Conservation (phyloP, 1,140 invertebrate species). For the Trichogramma pretiosum region DNA sequence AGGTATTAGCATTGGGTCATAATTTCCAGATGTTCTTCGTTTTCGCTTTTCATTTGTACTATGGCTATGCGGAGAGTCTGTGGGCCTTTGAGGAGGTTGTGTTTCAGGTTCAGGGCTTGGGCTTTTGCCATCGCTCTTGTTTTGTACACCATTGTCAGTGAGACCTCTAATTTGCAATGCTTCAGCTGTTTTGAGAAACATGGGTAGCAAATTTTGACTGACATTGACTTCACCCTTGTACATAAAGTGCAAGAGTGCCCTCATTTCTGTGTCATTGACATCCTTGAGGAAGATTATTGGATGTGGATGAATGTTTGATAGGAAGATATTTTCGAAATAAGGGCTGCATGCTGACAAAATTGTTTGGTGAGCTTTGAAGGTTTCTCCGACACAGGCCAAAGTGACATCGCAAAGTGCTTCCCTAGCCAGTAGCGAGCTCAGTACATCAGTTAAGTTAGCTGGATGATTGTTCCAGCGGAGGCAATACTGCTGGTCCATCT, state of each 20-base stretch:
- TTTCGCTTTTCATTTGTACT: constrained; percentile 55
- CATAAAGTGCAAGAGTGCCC: constrained; percentile 81
- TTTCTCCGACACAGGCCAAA: constrained; percentile 83
- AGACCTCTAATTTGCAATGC: constrained; percentile 83
- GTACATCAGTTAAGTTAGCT: constrained; percentile 78
- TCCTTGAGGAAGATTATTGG: constrained; percentile 87
- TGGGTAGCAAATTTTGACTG: constrained; percentile 74
- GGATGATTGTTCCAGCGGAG: constrained; percentile 91
- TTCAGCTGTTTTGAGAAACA: constrained; percentile 85
- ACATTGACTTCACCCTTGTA: constrained; percentile 86
- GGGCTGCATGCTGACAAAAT: constrained; percentile 89
- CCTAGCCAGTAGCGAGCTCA: constrained; percentile 74
- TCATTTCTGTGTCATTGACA: constrained; percentile 79
- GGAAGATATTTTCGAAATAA: constrained; percentile 88
- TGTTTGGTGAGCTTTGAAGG: constrained; percentile 87
- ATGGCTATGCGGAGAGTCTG: constrained; percentile 36
- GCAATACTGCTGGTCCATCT: constrained; percentile 89
- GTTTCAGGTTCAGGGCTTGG: constrained; percentile 38
- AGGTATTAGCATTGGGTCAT: constrained; percentile 55
- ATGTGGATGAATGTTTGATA: constrained; percentile 83
- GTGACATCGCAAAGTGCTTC: constrained; percentile 87
- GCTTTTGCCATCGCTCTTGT: constrained; percentile 35
- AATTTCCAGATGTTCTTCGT: constrained; percentile 60
- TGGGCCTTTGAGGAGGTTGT: constrained; percentile 31
- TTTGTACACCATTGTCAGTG: constrained; percentile 67